phyloP scores from a whole-genome alignment of 2,888 invertebrate genomes.

The Lathronympha strigana region DNA sequence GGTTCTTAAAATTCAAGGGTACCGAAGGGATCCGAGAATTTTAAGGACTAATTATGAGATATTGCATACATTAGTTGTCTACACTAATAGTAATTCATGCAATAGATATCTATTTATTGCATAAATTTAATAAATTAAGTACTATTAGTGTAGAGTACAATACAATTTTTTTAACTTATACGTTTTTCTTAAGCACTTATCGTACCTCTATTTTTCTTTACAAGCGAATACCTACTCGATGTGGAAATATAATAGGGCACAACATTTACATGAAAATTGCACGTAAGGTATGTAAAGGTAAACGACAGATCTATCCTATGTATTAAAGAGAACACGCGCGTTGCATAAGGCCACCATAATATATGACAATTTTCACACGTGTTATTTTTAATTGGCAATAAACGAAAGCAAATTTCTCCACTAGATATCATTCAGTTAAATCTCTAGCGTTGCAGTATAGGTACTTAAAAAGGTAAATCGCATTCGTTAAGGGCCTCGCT shows the following conservation, averaged over 20 bases:
- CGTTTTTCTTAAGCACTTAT: no score
- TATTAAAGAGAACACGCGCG: not conserved
- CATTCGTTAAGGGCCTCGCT: conserved; percentile 28
- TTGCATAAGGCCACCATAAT: not conserved
- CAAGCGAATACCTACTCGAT: not conserved
- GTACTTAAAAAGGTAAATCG: conserved; percentile 11
- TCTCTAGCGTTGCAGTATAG: not conserved
- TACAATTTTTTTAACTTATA: no score
- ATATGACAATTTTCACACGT: conserved; percentile 1
- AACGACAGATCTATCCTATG: conserved; percentile 2
- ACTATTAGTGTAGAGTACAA: not conserved
- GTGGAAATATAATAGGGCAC: not conserved
- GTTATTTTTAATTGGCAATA: conserved; percentile 2
- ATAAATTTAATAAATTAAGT: no score
- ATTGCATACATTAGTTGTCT: no score
- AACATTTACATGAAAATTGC: not conserved
- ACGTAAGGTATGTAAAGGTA: not conserved
- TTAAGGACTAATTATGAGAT: no score
- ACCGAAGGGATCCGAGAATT: no score
- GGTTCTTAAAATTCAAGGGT: no score
- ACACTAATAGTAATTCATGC: no score
- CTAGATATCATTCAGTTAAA: not conserved
- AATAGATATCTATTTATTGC: not conserved
- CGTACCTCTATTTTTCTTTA: not conserved
- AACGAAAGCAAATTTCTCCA: not conserved